Evolutionary conservation across 1,140 invertebrate species (phyloP).

Genomic region (Zaprionus davidi): DNA sequence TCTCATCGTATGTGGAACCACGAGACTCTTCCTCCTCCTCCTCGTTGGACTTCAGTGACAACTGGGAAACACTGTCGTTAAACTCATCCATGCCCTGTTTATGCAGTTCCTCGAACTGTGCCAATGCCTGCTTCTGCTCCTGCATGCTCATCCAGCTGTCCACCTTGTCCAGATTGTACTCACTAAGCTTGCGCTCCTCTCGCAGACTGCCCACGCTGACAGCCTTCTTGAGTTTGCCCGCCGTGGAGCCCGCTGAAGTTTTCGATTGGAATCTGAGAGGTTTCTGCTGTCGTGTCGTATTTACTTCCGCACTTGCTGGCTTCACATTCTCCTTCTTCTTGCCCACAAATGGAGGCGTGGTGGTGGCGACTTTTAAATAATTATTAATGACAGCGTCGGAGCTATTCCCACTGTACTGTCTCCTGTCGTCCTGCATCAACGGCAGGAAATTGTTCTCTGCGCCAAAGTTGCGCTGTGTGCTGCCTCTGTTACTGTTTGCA

Average conservation of each 20-base stretch:
- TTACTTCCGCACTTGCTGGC: slow-evolving; percentile 51
- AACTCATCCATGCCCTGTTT: slow-evolving; percentile 56
- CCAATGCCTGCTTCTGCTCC: slow-evolving; percentile 64
- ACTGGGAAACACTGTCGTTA: slow-evolving; percentile 66
- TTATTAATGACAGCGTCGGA: slow-evolving; percentile 77
- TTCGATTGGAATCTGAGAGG: slow-evolving; percentile 39
- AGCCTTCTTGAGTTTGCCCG: slow-evolving; percentile 67
- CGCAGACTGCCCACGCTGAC: slow-evolving; percentile 67
- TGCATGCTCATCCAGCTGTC: slow-evolving; percentile 83
- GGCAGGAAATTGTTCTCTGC: slow-evolving; percentile 69
- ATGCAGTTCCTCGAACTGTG: slow-evolving; percentile 57
- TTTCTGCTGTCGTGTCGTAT: neutral
- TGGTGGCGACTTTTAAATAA: slow-evolving; percentile 66
- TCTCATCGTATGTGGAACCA: slow-evolving; percentile 81
- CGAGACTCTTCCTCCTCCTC: slow-evolving; percentile 51
- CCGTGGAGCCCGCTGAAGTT: neutral
- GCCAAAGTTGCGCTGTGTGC: slow-evolving; percentile 56
- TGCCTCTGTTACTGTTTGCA: neutral
- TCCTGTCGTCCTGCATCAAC: slow-evolving; percentile 51
- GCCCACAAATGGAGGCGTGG: slow-evolving; percentile 55
- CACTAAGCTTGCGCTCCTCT: slow-evolving; percentile 76
- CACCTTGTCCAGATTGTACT: slow-evolving; percentile 83
- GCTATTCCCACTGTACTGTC: slow-evolving; percentile 29
- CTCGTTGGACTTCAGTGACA: slow-evolving; percentile 72
- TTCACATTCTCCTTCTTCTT: slow-evolving; percentile 81